These are phyloP conservation scores for Cotesia glomerata DNA, from an alignment of 1,140 invertebrate species.

Conservation along the genomic window DNA sequence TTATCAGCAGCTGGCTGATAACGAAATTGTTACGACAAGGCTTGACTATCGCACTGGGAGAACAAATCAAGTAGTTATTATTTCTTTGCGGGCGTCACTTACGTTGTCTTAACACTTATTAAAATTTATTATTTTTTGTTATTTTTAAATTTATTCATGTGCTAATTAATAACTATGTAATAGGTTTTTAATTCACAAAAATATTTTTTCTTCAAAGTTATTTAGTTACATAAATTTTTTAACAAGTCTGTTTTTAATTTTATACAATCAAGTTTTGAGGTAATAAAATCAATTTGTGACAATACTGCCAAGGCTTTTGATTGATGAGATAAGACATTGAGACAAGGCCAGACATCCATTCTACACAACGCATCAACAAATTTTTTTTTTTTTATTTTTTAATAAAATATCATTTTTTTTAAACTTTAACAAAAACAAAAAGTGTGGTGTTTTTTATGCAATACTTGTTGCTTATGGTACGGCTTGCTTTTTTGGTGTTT, in stretches of 20 bases:
- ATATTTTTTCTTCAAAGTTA: too few species aligned
- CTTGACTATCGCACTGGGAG: background rate
- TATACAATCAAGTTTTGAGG: background rate
- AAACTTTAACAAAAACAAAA: background rate
- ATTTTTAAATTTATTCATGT: background rate
- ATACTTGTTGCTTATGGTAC: background rate
- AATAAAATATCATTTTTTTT: background rate
- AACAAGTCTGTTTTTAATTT: too few species aligned
- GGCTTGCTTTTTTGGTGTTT: conserved; percentile 1
- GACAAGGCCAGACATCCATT: background rate
- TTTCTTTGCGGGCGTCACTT: background rate
- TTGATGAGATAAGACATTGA: background rate
- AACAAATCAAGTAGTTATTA: background rate
- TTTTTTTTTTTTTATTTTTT: background rate
- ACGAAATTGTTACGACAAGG: conserved; percentile 30
- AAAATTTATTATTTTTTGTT: background rate
- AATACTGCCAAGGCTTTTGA: background rate
- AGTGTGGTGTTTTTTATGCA: background rate
- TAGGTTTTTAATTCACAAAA: too few species aligned
- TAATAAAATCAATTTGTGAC: background rate
- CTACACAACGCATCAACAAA: background rate
- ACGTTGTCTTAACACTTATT: background rate
- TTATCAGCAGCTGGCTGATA: conserved; percentile 46
- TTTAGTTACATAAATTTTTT: too few species aligned
- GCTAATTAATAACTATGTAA: background rate